phyloP scores from a whole-genome alignment of 2,113 vertebrate species.

The Phaetusa simplex region DNA sequence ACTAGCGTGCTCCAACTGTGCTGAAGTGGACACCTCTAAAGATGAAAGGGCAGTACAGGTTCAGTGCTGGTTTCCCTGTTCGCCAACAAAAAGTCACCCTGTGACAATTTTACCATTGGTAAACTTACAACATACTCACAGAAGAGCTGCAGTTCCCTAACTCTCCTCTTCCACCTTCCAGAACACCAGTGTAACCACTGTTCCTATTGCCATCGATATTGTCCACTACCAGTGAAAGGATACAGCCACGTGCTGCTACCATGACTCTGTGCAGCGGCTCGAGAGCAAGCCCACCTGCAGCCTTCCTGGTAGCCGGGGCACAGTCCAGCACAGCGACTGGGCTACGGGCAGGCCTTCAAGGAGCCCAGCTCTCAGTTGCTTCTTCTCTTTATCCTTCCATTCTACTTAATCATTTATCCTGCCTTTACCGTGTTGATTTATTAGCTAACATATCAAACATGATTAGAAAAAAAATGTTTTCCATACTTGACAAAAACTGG shows the following conservation, averaged over 20 bases:
- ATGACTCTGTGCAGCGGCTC: fast-evolving
- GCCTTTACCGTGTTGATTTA: neutral
- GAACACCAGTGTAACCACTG: neutral
- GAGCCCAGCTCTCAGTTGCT: neutral
- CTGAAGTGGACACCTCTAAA: neutral
- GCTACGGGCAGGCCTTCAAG: neutral
- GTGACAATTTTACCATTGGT: neutral
- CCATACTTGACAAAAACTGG: neutral
- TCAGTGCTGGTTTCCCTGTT: neutral
- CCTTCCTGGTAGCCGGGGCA: too few relatives aligned
- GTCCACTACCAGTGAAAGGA: neutral
- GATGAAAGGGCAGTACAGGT: neutral
- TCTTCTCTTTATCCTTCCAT: neutral
- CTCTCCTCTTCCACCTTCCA: neutral
- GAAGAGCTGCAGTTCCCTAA: neutral
- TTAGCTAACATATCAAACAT: neutral
- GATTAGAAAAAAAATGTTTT: neutral
- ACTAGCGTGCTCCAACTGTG: neutral
- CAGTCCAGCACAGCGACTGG: fast-evolving
- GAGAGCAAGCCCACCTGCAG: neutral
- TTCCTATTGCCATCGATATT: neutral
- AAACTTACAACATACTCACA: neutral
- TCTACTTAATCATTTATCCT: neutral
- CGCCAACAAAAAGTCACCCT: neutral
- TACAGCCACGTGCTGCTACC: fast-evolving